A percentile compares a stretch with the other conserved stretches of the same genome.
Conservation (phyloP, 2,113 vertebrate species). For the Hypanus sabinus region DNA sequence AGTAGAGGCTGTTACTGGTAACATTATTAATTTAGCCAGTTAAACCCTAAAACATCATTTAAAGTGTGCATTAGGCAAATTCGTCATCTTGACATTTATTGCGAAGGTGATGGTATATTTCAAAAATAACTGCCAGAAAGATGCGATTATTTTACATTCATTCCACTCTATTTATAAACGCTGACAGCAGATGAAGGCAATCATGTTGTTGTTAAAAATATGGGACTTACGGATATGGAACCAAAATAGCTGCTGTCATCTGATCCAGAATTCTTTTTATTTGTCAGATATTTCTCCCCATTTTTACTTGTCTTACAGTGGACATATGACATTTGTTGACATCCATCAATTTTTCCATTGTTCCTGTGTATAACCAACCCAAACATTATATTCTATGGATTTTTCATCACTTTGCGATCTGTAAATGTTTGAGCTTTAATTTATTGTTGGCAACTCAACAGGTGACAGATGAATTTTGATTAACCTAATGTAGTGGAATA, state of each 20-base stretch:
- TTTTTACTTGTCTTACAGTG: neutral
- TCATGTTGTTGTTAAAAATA: conserved; percentile 1
- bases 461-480: neutral
- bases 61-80: neutral
- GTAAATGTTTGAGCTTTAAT: neutral
- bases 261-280: neutral
- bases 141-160: neutral
- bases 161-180: conserved; percentile 12
- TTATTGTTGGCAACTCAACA: neutral
- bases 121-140: conserved; percentile 28
- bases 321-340: neutral
- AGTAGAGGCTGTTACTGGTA: neutral
- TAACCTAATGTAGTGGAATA: neutral
- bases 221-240: neutral
- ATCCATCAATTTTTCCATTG: neutral
- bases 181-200: conserved; percentile 17
- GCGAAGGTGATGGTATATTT: neutral
- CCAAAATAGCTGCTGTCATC: neutral
- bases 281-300: neutral
- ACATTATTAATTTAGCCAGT: neutral
- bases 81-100: conserved; percentile 19
- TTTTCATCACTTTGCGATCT: neutral
- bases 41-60: neutral
- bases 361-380: neutral
- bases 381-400: neutral